A percentile compares a stretch with the other conserved stretches of the same genome.
Evolutionary conservation across 2,113 vertebrate genomes (phyloP).

Genomic region (Lathamus discolor): DNA sequence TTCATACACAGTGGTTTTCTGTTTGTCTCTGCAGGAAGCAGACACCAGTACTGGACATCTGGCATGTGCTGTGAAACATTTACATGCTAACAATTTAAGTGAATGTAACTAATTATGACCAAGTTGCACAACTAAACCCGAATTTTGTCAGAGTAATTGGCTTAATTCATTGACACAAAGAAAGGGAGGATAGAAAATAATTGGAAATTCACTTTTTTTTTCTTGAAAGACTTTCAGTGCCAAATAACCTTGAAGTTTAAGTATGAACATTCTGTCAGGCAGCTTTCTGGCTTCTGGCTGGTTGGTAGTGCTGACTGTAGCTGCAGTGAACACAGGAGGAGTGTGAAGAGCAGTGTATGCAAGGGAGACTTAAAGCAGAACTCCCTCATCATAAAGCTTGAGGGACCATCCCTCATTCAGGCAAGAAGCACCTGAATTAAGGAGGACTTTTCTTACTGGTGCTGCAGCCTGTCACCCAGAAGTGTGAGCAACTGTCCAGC

Average conservation of each 20-base stretch:
- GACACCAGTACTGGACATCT: neutral
- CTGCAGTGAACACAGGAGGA: neutral
- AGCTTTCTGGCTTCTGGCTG: rapidly evolving
- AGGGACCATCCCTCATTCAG: neutral
- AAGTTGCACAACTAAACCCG: neutral
- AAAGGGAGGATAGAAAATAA: neutral
- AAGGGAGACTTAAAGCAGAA: neutral
- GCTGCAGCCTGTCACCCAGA: neutral
- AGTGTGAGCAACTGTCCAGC: neutral
- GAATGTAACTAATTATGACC: neutral
- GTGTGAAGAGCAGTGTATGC: neutral
- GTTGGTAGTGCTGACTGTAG: neutral
- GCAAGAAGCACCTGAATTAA: neutral
- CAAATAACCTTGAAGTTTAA: neutral
- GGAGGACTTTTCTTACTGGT: neutral
- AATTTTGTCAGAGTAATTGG: neutral
- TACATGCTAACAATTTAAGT: neutral
- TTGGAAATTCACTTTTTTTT: neutral
- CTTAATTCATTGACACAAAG: neutral
- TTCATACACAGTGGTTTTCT: neutral
- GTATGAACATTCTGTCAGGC: neutral
- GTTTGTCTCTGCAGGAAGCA: neutral
- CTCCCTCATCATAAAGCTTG: neutral
- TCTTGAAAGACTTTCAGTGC: neutral
- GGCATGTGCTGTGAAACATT: neutral